These are phyloP conservation scores for rat (Rattus norvegicus) DNA, from an alignment of 2,113 vertebrate species.

Conservation along the genomic window GRCr8 NC_086024.1:122719501-122720000, in stretches of 20 bases:
- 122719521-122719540: background rate
- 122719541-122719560: background rate
- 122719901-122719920: background rate
- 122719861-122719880: background rate
- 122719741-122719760: background rate
- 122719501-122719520: background rate
- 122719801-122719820: background rate
- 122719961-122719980: background rate
- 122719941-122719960: background rate
- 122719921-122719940: background rate
- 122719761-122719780: no score
- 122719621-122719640: background rate
- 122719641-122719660: background rate
- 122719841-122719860: background rate
- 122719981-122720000: background rate
- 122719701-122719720: background rate
- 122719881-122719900: background rate
- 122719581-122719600: background rate
- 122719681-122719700: background rate
- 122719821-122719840: background rate
- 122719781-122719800: background rate
- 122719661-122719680: rapidly evolving
- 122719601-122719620: background rate
- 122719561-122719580: background rate
- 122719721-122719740: background rate